Conservation (phyloP, 1,140 invertebrate species). For the Ceratoteleas bidentatus region DNA sequence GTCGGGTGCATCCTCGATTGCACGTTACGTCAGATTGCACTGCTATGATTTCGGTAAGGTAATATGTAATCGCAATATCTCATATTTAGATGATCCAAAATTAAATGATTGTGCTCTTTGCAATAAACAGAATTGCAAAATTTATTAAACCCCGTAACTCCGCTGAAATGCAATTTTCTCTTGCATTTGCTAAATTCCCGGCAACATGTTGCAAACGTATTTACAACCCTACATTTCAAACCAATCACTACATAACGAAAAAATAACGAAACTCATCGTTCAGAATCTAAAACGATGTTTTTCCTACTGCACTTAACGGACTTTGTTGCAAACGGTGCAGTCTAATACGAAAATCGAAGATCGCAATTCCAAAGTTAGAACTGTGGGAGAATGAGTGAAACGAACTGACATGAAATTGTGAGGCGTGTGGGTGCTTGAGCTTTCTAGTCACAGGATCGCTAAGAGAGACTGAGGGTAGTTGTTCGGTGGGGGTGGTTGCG, state of each 20-base stretch:
- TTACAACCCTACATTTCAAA: too few species aligned
- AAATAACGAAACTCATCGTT: not conserved
- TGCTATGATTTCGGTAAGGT: constrained; percentile 67
- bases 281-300: too few species aligned
- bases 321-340: constrained; percentile 12
- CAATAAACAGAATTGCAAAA: constrained; percentile 30
- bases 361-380: constrained; percentile 70
- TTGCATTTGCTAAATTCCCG: not conserved
- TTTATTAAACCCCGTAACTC: constrained; percentile 11
- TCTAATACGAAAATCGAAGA: constrained; percentile 35
- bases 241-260: too few species aligned
- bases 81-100: constrained; percentile 55
- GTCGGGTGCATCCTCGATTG: constrained; percentile 69
- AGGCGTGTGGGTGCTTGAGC: constrained; percentile 47
- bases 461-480: constrained; percentile 60
- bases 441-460: constrained; percentile 55
- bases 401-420: constrained; percentile 54
- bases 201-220: too few species aligned
- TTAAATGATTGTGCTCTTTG: constrained; percentile 54
- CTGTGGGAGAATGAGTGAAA: constrained; percentile 52
- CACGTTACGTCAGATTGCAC: constrained; percentile 69
- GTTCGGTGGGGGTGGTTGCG: constrained; percentile 63
- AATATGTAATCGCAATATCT: constrained; percentile 66
- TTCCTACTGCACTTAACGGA: constrained; percentile 1
- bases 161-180: not conserved